Percentiles rank a stretch among this genome's conserved stretches.
Evolutionary conservation across 2,113 vertebrate species (phyloP).

Genomic region (Sinocyclocheilus anshuiensis): DNA sequence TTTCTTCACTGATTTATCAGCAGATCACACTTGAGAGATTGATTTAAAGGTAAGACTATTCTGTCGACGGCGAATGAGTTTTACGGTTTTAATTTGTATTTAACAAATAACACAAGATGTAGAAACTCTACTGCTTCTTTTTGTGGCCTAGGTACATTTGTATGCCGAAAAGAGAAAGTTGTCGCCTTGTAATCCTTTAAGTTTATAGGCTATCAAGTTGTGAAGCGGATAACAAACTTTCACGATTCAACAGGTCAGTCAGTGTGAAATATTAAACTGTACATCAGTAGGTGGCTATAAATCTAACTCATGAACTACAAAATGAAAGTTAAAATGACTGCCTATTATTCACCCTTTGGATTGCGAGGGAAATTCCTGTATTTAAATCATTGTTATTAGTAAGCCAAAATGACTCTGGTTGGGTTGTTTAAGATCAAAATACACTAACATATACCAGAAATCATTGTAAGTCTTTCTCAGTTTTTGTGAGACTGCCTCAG

Average conservation of each 20-base stretch:
- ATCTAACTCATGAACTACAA: background rate
- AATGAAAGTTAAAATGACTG: background rate
- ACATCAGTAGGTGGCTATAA: background rate
- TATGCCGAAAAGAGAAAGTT: constrained; percentile 1
- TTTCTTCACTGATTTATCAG: constrained; percentile 43
- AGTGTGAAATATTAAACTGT: constrained; percentile 1
- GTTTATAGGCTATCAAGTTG: background rate
- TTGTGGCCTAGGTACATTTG: background rate
- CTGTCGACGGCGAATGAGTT: background rate
- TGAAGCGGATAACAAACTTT: background rate
- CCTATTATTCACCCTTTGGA: background rate
- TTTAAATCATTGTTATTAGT: background rate
- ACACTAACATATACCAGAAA: background rate
- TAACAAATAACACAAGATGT: background rate
- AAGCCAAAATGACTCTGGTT: background rate
- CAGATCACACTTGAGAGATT: constrained; percentile 32
- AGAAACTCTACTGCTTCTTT: background rate
- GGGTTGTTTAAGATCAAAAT: background rate
- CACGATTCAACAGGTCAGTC: background rate
- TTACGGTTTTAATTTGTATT: background rate
- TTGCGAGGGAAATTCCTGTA: constrained; percentile 14
- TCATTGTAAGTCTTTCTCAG: background rate
- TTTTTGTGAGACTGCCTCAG: background rate
- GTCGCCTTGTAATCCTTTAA: background rate
- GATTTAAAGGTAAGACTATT: constrained; percentile 49